Percentiles rank a stretch among this genome's conserved stretches.
These are phyloP conservation scores for Rhodinocichla rosea DNA, from an alignment of 2,113 vertebrate genomes.

Conservation along the genomic window DNA sequence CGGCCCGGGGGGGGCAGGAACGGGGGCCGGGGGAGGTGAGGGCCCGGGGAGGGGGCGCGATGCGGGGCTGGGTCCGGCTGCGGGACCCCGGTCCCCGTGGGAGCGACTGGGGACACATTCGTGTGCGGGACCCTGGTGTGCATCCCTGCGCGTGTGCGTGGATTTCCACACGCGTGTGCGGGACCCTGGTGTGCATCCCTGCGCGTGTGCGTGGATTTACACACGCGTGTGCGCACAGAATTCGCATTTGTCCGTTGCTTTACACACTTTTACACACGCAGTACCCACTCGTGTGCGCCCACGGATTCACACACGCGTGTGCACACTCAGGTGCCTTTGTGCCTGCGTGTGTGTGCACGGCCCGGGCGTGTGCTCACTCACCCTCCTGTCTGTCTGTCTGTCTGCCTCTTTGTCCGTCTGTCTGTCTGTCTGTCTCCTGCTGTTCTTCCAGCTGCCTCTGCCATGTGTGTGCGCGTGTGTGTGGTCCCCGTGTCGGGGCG, in stretches of 20 bases:
- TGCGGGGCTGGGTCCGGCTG: neutral
- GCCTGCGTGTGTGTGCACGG: neutral
- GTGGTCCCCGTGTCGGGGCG: neutral
- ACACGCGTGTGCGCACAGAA: neutral
- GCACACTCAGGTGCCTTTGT: neutral
- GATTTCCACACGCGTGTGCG: neutral
- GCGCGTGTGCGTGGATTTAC: neutral
- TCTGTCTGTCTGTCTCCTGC: neutral
- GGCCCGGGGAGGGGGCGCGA: neutral
- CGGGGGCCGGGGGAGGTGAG: neutral
- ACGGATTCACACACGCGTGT: neutral
- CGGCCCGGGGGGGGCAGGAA: neutral
- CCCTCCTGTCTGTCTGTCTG: neutral
- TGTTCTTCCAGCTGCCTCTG: neutral
- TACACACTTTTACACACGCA: rapidly evolving
- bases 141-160: neutral
- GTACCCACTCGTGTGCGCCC: neutral
- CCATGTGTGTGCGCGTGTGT: neutral
- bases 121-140: neutral
- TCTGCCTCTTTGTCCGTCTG: neutral
- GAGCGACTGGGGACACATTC: neutral
- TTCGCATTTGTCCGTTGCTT: rapidly evolving
- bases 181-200: neutral
- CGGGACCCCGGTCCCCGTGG: neutral
- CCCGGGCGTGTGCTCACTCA: neutral